These are phyloP conservation scores for Cnemophilus loriae DNA, from an alignment of 2,113 vertebrate genomes.

Conservation along the genomic window DNA sequence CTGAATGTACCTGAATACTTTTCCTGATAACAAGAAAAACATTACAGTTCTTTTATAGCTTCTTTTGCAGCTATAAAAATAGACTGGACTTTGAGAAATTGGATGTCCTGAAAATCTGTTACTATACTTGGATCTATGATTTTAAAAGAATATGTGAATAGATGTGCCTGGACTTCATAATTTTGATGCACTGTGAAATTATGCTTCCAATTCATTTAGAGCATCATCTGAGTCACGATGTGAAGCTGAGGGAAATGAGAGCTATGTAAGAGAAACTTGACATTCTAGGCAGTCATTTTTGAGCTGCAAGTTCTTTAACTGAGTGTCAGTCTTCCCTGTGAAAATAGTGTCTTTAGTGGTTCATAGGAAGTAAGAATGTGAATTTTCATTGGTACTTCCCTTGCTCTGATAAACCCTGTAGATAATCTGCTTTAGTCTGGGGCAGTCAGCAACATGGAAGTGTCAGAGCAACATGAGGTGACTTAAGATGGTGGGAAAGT, in stretches of 20 bases:
- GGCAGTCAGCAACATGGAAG: neutral
- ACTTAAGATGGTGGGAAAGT: neutral
- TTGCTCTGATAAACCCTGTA: neutral
- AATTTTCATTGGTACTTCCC: neutral
- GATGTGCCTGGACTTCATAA: neutral
- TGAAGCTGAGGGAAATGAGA: neutral
- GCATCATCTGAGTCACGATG: neutral
- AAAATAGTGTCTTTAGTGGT: neutral
- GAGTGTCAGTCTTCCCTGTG: neutral
- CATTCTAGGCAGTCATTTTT: neutral
- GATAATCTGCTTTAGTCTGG: neutral
- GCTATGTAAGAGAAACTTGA: neutral
- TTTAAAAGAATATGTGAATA: neutral
- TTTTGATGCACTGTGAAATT: slow-evolving; percentile 10
- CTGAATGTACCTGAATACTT: neutral
- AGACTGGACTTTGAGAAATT: neutral
- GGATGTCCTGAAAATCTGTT: neutral
- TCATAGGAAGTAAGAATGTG: neutral
- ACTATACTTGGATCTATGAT: neutral
- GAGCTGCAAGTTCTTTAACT: neutral
- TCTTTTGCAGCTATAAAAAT: neutral
- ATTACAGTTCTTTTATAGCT: neutral
- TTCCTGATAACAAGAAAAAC: neutral
- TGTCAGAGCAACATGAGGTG: neutral
- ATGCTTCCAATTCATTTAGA: neutral